Evolutionary conservation across 1,140 invertebrate genomes (phyloP), one percentile per base, ranked within the genome.

Genomic region (Drosophila prosaltans): DNA sequence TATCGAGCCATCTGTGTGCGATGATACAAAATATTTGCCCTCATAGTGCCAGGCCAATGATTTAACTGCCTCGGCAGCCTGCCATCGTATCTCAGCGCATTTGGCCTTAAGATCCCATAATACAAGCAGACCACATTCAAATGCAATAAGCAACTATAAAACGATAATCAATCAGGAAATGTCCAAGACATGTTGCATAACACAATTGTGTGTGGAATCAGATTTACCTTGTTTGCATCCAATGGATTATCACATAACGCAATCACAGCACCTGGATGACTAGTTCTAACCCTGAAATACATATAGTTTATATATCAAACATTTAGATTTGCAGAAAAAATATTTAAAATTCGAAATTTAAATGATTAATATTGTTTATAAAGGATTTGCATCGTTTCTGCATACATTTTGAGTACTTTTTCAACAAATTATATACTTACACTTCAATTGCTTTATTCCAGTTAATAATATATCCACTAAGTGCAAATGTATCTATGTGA

Each of bases 381-480:
- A 16, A 0, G 16, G 16, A 16, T 16, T 16, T 16, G 16, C 16
- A 16, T 16, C 16, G 16, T 16, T 16, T 16, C 16, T 16, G 16
- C 16, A 16, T 16, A 16, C 16, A 16, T 16, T 16, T 16, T 16
- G 16, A 16, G 16, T 16, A 16, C 16, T 16, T 16, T 16, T 16
- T 16, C 16, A 16, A 16, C 16, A 16, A 16, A 16, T 0, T 16
- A 16, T 16, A 16, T 93, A 97, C 98, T 98, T 94, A 99, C 98
- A 99, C 94, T 96, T 99, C 99, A 93, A 99, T 99, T 81, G 98
- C 98, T 95, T 99, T 99, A 94, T 99, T 99, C 99, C 99, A 99
- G 94, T 99, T 99, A 93, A 99, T 99, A 92, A 99, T 95, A 94
- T 99, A 99, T 76, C 98, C 98, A 90, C 98, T 99, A 79, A 99